A percentile compares a stretch with the other conserved stretches of the same genome.
Evolutionary conservation across 2,797 vertebrate species (phyloP).

Genomic region (Microctenopoma stevenorrisi): DNA sequence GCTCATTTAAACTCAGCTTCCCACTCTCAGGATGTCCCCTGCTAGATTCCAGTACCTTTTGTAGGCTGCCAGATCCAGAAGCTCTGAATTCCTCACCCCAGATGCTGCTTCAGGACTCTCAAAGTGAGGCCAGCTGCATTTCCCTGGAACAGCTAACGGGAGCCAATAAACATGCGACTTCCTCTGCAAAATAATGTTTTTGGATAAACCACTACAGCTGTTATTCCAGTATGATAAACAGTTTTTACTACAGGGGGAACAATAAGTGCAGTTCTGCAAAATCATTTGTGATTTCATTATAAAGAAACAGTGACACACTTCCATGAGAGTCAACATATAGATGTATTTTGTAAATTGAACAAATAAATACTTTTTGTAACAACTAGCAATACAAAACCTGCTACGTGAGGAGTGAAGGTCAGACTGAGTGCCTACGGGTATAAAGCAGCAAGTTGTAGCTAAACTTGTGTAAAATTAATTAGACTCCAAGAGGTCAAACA

Average conservation of each 20-base stretch:
- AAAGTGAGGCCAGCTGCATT: constrained; percentile 49
- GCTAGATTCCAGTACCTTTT: constrained; percentile 45
- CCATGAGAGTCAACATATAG: neutral
- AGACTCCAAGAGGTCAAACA: no score
- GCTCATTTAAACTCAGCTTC: constrained; percentile 43
- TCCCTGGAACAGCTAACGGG: constrained; percentile 16
- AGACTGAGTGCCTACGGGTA: no score
- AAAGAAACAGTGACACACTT: neutral
- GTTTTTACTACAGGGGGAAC: neutral
- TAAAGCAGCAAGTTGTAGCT: no score
- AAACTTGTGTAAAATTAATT: no score
- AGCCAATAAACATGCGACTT: constrained; percentile 22
- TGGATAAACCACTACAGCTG: neutral
- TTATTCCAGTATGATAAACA: neutral
- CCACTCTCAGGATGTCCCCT: constrained; percentile 45
- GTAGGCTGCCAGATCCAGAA: constrained; percentile 46
- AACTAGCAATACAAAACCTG: no score
- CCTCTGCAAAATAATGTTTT: constrained; percentile 5
- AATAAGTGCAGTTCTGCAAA: neutral
- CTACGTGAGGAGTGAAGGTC: no score
- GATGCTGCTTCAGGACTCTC: constrained; percentile 37
- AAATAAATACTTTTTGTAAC: no score
- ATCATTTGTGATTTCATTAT: neutral
- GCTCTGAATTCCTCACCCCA: constrained; percentile 48
- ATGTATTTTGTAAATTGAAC: no score